phyloP scores from a whole-genome alignment of 2,797 vertebrate species.

The Siniperca obscura region DNA sequence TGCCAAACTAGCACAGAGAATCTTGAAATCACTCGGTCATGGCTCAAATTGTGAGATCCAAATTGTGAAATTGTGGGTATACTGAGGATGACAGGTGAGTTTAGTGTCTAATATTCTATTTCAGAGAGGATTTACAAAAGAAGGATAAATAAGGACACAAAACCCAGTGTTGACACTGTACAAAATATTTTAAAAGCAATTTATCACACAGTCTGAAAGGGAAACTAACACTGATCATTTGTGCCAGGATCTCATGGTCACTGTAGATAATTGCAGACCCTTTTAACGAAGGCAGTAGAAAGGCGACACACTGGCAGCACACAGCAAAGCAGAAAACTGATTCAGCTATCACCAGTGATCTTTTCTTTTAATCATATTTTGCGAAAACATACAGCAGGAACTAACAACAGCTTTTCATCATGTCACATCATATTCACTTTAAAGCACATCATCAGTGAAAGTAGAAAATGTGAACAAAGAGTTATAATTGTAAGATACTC shows the following conservation, averaged over 20 bases:
- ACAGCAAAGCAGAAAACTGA: conserved; percentile 18
- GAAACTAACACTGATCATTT: conserved; percentile 45
- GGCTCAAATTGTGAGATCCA: not conserved
- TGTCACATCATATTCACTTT: conserved; percentile 27
- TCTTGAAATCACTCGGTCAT: not conserved
- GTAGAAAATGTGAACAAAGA: conserved; percentile 8
- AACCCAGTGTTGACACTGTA: not conserved
- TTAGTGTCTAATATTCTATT: conserved; percentile 8
- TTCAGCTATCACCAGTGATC: conserved; percentile 19
- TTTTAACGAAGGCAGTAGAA: conserved; percentile 56
- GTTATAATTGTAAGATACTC: not conserved
- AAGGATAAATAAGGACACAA: conserved; percentile 36
- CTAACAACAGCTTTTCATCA: conserved; percentile 20
- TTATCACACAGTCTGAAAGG: conserved; percentile 39
- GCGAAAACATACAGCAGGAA: conserved; percentile 25
- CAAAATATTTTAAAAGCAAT: conserved; percentile 47
- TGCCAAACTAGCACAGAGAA: not conserved
- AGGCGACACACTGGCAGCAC: conserved; percentile 26
- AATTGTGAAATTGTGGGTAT: not conserved
- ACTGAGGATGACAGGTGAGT: conserved; percentile 23
- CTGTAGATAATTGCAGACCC: conserved; percentile 45
- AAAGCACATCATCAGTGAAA: conserved; percentile 24
- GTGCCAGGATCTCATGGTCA: conserved; percentile 38
- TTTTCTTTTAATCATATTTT: conserved; percentile 49
- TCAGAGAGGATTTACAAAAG: conserved; percentile 18